These are phyloP conservation scores for Gila orcuttii DNA, from an alignment of 2,113 vertebrate genomes.

Conservation along the genomic window DNA sequence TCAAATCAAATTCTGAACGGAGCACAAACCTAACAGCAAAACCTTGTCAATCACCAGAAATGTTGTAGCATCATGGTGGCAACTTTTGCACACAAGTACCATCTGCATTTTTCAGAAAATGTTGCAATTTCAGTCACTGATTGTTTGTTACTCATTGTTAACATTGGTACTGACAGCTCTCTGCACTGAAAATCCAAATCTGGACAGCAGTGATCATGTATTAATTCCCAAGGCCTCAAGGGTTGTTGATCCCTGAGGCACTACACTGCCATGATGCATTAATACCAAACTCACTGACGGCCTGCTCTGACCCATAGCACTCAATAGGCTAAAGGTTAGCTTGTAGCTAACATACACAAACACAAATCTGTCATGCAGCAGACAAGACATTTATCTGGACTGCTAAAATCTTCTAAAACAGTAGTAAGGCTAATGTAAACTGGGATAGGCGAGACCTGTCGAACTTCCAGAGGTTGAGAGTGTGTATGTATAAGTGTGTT, in stretches of 20 bases:
- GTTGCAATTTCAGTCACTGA: background rate
- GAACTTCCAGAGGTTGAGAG: background rate
- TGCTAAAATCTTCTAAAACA: constrained; percentile 43
- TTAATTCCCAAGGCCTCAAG: constrained; percentile 11
- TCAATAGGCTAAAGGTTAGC: constrained; percentile 35
- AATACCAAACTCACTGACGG: constrained; percentile 41
- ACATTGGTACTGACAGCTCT: background rate
- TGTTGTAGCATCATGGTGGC: background rate
- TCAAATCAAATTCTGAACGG: background rate
- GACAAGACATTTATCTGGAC: constrained; percentile 51
- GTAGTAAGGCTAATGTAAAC: constrained; percentile 29
- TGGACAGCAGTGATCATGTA: constrained; percentile 37
- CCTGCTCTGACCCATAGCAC: constrained; percentile 46
- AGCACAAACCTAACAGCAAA: background rate
- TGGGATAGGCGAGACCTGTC: background rate
- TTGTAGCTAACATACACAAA: constrained; percentile 54
- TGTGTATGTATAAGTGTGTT: constrained; percentile 11
- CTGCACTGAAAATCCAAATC: constrained; percentile 25
- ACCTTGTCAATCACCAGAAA: background rate
- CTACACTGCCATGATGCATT: constrained; percentile 51
- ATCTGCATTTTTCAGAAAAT: background rate
- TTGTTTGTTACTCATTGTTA: background rate
- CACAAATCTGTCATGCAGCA: constrained; percentile 53
- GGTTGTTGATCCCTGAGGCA: constrained; percentile 49
- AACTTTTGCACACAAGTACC: background rate